Percentiles rank a stretch among this genome's conserved stretches.
Conservation (phyloP, 2,113 vertebrate genomes). For the Grantiella picta region DNA sequence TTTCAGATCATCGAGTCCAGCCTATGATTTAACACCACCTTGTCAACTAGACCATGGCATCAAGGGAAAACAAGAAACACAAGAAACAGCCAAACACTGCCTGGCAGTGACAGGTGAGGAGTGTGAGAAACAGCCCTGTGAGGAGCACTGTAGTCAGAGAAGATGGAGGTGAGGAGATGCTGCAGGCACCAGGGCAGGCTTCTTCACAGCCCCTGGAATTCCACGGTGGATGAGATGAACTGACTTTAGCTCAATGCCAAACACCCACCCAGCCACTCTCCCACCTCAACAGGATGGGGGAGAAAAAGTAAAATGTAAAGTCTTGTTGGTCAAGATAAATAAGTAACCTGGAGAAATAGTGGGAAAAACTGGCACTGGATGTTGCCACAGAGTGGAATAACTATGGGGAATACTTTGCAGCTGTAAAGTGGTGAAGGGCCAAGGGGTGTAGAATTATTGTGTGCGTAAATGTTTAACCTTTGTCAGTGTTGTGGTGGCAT, state of each 20-base stretch:
- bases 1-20: not conserved
- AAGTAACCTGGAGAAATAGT: not conserved
- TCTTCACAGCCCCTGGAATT: not conserved
- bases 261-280: not conserved
- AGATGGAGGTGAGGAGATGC: not conserved
- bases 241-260: not conserved
- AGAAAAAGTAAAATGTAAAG: not conserved
- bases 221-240: not conserved
- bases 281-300: not conserved
- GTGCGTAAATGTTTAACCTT: not conserved
- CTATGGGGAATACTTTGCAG: not conserved
- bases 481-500: not conserved
- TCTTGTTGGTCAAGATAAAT: not conserved
- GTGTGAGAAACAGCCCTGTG: not conserved
- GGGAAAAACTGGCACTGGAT: not conserved
- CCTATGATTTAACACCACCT: not conserved
- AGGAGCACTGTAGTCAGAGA: not conserved
- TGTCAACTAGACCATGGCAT: not conserved
- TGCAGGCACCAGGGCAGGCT: not conserved
- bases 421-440: not conserved
- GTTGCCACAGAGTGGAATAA: not conserved
- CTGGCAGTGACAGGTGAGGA: not conserved
- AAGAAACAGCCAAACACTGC: not conserved
- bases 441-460: not conserved
- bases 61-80: rapidly evolving